These are phyloP conservation scores for Drosophila pruinosa DNA, from an alignment of 1,140 invertebrate species.

Conservation along the genomic window DNA sequence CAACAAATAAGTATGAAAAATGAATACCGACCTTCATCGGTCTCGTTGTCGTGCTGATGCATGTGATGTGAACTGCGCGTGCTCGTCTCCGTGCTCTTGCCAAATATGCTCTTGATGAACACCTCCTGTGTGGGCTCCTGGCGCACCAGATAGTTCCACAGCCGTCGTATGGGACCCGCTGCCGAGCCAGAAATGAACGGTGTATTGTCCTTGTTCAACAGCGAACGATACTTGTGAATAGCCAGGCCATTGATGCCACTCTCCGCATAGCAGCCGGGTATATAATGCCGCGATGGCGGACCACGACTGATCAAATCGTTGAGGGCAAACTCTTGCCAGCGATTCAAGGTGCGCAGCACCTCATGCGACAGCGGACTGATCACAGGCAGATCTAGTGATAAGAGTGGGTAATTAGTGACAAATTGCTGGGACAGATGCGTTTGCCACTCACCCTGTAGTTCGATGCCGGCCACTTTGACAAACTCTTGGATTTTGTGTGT, in stretches of 20 bases:
- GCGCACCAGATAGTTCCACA: slow-evolving; percentile 97
- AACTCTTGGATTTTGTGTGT: slow-evolving; percentile 89
- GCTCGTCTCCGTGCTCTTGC: slow-evolving; percentile 78
- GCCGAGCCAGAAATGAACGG: slow-evolving; percentile 93
- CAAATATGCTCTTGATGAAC: slow-evolving; percentile 98
- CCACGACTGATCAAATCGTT: slow-evolving; percentile 82
- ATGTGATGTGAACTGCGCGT: slow-evolving; percentile 55
- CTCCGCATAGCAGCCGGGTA: slow-evolving; percentile 89
- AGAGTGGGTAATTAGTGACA: neutral
- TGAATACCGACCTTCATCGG: slow-evolving; percentile 64
- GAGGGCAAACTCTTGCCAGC: slow-evolving; percentile 90
- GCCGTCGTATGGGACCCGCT: slow-evolving; percentile 90
- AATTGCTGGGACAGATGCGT: neutral
- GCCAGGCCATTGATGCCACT: slow-evolving; percentile 89
- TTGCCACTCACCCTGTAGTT: slow-evolving; percentile 89
- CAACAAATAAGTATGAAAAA: slow-evolving; percentile 40
- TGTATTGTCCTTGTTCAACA: slow-evolving; percentile 96
- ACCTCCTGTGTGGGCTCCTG: slow-evolving; percentile 97
- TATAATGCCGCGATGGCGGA: slow-evolving; percentile 54
- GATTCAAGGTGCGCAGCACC: slow-evolving; percentile 91
- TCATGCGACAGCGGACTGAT: slow-evolving; percentile 97
- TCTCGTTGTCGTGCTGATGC: slow-evolving; percentile 64
- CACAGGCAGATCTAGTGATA: slow-evolving; percentile 90
- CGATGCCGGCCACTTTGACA: slow-evolving; percentile 92
- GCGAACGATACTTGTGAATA: slow-evolving; percentile 95